A percentile compares a stretch with the other conserved stretches of the same genome.
These are phyloP conservation scores for Myrmecobius fasciatus DNA, from an alignment of 2,113 vertebrate species.

Conservation along the genomic window DNA sequence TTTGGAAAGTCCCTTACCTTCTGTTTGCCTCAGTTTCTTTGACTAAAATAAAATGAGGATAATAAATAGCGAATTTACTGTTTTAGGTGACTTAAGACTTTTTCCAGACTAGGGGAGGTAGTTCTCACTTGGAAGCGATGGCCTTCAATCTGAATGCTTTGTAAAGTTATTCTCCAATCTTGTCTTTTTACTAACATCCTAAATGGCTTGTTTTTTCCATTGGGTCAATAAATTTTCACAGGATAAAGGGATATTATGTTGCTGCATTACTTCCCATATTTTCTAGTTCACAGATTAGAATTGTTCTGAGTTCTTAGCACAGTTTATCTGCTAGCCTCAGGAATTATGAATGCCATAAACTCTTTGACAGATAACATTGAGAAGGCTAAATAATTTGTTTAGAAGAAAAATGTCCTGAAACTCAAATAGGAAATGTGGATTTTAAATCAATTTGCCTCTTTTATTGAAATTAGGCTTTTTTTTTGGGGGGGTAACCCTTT, in stretches of 20 bases:
- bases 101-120: background rate
- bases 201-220: background rate
- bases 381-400: background rate
- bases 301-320: background rate
- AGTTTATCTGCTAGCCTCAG: background rate
- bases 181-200: background rate
- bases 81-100: background rate
- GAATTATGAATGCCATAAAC: background rate
- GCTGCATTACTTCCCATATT: background rate
- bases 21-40: background rate
- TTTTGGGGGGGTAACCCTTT: background rate
- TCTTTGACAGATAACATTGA: background rate
- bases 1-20: background rate
- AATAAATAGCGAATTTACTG: background rate
- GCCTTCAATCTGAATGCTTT: background rate
- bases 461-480: slow-evolving; percentile 38
- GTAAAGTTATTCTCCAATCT: too few relatives aligned
- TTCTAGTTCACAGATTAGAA: background rate
- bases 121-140: background rate
- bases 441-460: slow-evolving; percentile 31
- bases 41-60: background rate
- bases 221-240: background rate
- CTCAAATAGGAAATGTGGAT: slow-evolving; percentile 42
- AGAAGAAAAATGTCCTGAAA: slow-evolving; percentile 24
- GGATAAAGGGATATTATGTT: background rate